Evolutionary conservation across 2,797 vertebrate genomes (phyloP).

Genomic region (Acrossocheilus wenchowensis): DNA sequence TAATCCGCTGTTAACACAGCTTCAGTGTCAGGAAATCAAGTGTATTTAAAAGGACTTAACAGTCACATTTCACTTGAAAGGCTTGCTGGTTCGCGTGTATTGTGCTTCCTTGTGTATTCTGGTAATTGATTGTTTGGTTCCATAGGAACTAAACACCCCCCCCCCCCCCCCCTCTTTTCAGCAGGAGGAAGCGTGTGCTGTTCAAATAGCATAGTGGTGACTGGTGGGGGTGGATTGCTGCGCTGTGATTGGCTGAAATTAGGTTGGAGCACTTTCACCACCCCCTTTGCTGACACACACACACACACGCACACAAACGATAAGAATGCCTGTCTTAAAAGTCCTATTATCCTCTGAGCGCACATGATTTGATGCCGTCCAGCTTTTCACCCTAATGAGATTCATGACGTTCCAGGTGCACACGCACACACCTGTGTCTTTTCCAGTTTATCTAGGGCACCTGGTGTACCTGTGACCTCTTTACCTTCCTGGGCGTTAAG

Average conservation of each 20-base stretch:
- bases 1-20: not conserved
- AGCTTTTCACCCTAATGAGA: conserved; percentile 7
- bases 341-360: conserved; percentile 16
- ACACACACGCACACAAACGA: not conserved
- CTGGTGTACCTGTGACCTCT: not conserved
- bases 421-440: not conserved
- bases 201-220: conserved; percentile 35
- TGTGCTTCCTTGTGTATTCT: conserved; percentile 54
- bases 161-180: conserved; percentile 43
- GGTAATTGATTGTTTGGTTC: conserved; percentile 65
- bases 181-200: conserved; percentile 37
- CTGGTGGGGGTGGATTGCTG: conserved; percentile 45
- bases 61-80: conserved; percentile 42
- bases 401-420: not conserved
- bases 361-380: conserved; percentile 24
- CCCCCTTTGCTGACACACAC: not conserved
- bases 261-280: not conserved
- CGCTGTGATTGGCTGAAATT: conserved; percentile 25
- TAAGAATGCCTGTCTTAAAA: conserved; percentile 14
- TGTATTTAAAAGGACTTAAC: not conserved
- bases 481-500: not conserved
- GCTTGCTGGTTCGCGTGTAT: conserved; percentile 48
- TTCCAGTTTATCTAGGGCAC: not conserved
- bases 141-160: conserved; percentile 69
- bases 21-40: not conserved